Evolutionary conservation across 1,140 invertebrate species (phyloP).

Genomic region (Drosophila pandora): DNA sequence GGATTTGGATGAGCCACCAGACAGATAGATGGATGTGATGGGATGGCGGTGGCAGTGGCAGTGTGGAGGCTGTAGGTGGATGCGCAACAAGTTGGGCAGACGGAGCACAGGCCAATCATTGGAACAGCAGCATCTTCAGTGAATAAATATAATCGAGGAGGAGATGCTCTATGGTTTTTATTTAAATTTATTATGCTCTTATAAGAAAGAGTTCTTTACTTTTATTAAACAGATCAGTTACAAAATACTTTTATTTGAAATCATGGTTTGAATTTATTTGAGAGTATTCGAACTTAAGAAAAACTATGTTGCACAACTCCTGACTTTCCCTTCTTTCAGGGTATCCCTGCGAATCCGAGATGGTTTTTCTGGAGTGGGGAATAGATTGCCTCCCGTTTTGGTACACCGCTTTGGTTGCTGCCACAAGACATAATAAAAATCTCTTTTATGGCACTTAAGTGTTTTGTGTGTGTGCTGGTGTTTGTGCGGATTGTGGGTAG

Average conservation of each 20-base stretch:
- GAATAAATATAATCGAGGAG: slow-evolving; percentile 3
- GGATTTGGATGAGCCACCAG: slow-evolving; percentile 34
- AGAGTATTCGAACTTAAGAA: background rate
- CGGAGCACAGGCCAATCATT: slow-evolving; percentile 46
- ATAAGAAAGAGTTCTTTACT: no score
- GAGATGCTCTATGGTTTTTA: slow-evolving; percentile 27
- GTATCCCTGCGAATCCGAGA: slow-evolving; percentile 1
- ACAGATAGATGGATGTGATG: slow-evolving; percentile 8
- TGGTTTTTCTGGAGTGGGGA: slow-evolving; percentile 10
- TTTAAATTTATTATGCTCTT: background rate
- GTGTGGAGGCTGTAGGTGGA: slow-evolving; percentile 23
- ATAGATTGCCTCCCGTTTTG: slow-evolving; percentile 47
- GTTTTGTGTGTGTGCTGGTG: slow-evolving; percentile 73
- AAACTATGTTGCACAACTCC: slow-evolving; percentile 27
- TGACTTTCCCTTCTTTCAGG: slow-evolving; percentile 17
- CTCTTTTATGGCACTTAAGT: slow-evolving; percentile 82
- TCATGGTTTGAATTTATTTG: no score
- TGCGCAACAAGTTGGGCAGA: slow-evolving; percentile 66
- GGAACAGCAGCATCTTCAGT: slow-evolving; percentile 58
- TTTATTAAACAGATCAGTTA: no score
- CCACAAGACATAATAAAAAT: slow-evolving; percentile 81
- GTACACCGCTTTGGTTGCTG: slow-evolving; percentile 40
- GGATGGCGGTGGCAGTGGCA: background rate
- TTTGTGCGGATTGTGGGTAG: slow-evolving; percentile 77
- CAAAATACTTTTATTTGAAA: no score